A percentile compares a stretch with the other conserved stretches of the same genome.
These are phyloP conservation scores for Syngnathus rostellatus DNA, from an alignment of 2,797 vertebrate genomes.

Conservation along the genomic window DNA sequence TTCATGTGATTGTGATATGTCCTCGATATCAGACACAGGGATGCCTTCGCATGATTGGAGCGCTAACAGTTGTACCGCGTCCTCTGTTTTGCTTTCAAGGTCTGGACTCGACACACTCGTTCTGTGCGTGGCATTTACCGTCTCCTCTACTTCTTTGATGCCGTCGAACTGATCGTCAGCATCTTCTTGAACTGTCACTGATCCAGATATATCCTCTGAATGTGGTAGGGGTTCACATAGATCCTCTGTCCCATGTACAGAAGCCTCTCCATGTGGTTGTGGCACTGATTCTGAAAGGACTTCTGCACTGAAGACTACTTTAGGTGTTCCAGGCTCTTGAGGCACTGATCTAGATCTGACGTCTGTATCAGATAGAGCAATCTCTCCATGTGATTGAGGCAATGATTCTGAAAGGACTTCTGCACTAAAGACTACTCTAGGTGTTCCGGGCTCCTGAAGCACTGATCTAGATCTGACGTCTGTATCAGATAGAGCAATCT, in stretches of 20 bases:
- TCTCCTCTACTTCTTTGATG: not conserved
- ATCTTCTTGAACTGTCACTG: not conserved
- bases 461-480: too few species aligned
- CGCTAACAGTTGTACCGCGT: not conserved
- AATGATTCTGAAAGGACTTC: too few species aligned
- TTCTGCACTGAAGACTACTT: too few species aligned
- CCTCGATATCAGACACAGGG: not conserved
- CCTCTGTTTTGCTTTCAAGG: not conserved
- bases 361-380: too few species aligned
- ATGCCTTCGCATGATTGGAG: not conserved
- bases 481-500: too few species aligned
- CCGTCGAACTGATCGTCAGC: not conserved
- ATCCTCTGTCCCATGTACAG: not conserved
- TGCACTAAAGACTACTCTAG: too few species aligned
- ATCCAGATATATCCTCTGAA: not conserved
- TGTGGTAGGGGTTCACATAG: not conserved
- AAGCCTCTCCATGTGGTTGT: not conserved
- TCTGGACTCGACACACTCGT: not conserved
- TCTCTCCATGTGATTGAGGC: too few species aligned
- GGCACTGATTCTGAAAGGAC: not conserved
- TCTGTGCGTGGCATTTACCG: not conserved
- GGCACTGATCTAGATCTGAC: too few species aligned
- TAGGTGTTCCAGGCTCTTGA: too few species aligned
- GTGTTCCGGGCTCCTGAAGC: too few species aligned
- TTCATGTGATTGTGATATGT: not conserved